Evolutionary conservation across 2,888 invertebrate species (phyloP).

Genomic region (Baccha elongata): DNA sequence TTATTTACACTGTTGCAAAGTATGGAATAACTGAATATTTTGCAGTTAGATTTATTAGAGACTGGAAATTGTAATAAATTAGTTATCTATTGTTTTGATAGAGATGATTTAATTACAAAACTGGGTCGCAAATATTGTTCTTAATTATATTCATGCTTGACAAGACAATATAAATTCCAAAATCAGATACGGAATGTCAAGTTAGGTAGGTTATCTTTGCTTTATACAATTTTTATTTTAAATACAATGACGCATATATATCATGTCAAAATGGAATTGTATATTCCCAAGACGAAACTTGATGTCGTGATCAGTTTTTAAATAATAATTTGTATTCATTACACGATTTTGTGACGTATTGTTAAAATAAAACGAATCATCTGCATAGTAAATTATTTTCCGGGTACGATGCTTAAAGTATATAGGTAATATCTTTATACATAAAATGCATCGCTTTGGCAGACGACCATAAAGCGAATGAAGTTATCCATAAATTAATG

Average conservation of each 20-base stretch:
- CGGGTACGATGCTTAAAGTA: slow-evolving; percentile 15
- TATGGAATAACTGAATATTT: slow-evolving; percentile 17
- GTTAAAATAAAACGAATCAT: slow-evolving; percentile 27
- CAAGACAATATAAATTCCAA: not conserved
- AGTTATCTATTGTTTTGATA: slow-evolving; percentile 22
- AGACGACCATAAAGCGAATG: not conserved
- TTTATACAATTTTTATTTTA: not conserved
- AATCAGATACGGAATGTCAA: not conserved
- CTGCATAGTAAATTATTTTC: slow-evolving; percentile 37
- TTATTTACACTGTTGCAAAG: not conserved
- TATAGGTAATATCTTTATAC: not conserved
- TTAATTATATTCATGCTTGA: not conserved
- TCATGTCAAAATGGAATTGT: not conserved
- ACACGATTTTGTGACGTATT: slow-evolving; percentile 43
- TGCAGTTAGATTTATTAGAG: not conserved
- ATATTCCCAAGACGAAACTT: slow-evolving; percentile 12
- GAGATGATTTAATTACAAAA: slow-evolving; percentile 10
- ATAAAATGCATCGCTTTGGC: slow-evolving; percentile 5
- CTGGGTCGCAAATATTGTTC: not conserved
- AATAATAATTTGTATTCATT: slow-evolving; percentile 56
- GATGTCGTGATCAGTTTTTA: slow-evolving; percentile 15
- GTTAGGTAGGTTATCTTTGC: not conserved
- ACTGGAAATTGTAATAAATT: not conserved
- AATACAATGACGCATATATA: slow-evolving; percentile 7
- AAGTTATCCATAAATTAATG: slow-evolving; percentile 6